phyloP scores from a whole-genome alignment of 1,140 invertebrate genomes.

The Armadillidium nasatum region DNA sequence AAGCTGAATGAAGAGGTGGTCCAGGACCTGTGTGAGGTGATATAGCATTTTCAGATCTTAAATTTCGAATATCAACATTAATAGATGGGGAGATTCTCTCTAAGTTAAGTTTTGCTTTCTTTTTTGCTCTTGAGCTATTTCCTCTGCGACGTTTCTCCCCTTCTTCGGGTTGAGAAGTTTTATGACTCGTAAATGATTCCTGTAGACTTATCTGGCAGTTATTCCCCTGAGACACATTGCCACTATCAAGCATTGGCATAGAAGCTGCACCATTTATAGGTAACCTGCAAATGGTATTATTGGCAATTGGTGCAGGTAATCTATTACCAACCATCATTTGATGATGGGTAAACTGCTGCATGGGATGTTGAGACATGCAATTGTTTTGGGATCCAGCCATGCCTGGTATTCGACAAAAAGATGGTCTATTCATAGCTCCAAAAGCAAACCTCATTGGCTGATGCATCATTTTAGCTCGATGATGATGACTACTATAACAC shows the following conservation, averaged over 20 bases:
- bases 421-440: neutral
- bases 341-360: neutral
- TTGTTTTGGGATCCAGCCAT: neutral
- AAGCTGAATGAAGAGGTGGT: constrained; percentile 29
- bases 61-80: constrained; percentile 55
- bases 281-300: neutral
- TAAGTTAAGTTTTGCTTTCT: constrained; percentile 30
- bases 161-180: constrained; percentile 32
- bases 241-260: neutral
- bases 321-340: neutral
- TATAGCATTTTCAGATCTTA: constrained; percentile 50
- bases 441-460: neutral
- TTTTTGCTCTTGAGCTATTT: constrained; percentile 26
- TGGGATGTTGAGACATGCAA: neutral
- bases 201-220: neutral
- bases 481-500: neutral
- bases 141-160: constrained; percentile 32
- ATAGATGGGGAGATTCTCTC: constrained; percentile 51
- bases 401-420: neutral
- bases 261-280: neutral
- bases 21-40: constrained; percentile 28
- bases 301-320: neutral
- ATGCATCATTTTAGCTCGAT: neutral
- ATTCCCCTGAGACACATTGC: neutral
- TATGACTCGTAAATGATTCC: neutral